Evolutionary conservation across 2,113 vertebrate species (phyloP), one percentile per base, ranked within the genome.

Genomic region (Mesitornis unicolor): DNA sequence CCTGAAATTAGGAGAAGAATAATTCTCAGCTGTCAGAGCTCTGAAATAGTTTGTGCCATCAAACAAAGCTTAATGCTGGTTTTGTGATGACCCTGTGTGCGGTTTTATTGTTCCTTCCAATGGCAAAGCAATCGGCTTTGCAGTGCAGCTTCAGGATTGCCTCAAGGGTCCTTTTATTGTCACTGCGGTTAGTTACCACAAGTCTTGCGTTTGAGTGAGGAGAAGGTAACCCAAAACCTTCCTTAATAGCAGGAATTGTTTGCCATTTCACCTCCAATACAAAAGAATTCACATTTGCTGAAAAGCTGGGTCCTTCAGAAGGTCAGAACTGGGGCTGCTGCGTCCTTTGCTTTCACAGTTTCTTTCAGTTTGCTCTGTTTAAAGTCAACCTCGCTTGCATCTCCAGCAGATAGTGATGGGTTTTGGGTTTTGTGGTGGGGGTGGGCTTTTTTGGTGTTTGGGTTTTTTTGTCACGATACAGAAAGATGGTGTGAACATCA

Each of bases 201-300:
- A 97, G 64, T n/a, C 83, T 76, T 92, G 18, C 21, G 42, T 90
- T 96, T 73, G 53, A 76, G 77, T 79, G 60, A 90, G 57, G 19
- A 60, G 64, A 95, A 95, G 76, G 75, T 96, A 96, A 97, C 95
- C 61, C 38, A 86, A 91, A 94, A 85, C 76, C 36, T 83, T 95
- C 79, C 74, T 94, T 93, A 97, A 87, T 96, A 97, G 95, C 75
- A 94, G 93, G 93, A 98, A 94, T 88, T 96, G 78, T 94, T 95
- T 97, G 90, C 63, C 63, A 36, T 97, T 98, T 96, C 64, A 93
- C 64, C 65, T 77, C 38, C 70, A 78, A 67, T 89, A 97, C 90
- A 95, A 95, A 97, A 76, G 76, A 71, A 95, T 90, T 91, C 57
- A 71, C 47, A 85, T 91, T 80, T 94, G 77, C 50, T 91, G 75